Percentiles rank a stretch among this genome's conserved stretches.
phyloP scores from a whole-genome alignment of 2,888 invertebrate species.

The Fabriciana adippe region DNA sequence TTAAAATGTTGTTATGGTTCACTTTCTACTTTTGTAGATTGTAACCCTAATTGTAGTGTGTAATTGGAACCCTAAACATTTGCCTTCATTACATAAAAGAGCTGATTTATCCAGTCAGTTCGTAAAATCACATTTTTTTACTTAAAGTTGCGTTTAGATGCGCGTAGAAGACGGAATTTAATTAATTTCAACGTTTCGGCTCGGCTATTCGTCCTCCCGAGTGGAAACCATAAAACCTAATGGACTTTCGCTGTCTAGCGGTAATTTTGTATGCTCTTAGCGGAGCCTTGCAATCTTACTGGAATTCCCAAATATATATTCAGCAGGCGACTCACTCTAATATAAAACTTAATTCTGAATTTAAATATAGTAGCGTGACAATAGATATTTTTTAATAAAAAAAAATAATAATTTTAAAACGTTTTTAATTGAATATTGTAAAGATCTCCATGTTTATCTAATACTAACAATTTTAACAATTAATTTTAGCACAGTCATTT shows the following conservation, averaged over 20 bases:
- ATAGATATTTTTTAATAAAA: background rate
- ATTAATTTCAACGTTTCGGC: constrained; percentile 73
- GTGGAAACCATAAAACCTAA: constrained; percentile 77
- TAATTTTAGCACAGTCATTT: constrained; percentile 13
- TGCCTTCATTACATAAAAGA: constrained; percentile 16
- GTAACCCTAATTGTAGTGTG: too few species aligned
- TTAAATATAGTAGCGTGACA: constrained; percentile 22
- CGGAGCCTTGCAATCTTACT: constrained; percentile 62
- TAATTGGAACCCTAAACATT: background rate
- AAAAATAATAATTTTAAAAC: background rate
- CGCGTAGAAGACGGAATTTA: constrained; percentile 64
- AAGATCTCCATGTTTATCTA: too few species aligned
- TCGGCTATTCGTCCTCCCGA: constrained; percentile 70
- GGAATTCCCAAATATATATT: constrained; percentile 55
- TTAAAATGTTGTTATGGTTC: background rate
- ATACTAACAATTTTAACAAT: background rate
- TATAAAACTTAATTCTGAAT: constrained; percentile 34
- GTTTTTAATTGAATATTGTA: background rate
- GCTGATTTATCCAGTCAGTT: constrained; percentile 26
- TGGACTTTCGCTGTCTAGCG: constrained; percentile 78
- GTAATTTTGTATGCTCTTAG: constrained; percentile 68
- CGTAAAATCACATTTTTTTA: constrained; percentile 44
- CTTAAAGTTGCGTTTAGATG: constrained; percentile 61
- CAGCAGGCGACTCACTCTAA: constrained; percentile 41
- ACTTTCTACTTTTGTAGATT: too few species aligned